Evolutionary conservation across 1,140 invertebrate species (phyloP), one percentile per base, ranked within the genome.

Genomic region (Ceratina australensis): DNA sequence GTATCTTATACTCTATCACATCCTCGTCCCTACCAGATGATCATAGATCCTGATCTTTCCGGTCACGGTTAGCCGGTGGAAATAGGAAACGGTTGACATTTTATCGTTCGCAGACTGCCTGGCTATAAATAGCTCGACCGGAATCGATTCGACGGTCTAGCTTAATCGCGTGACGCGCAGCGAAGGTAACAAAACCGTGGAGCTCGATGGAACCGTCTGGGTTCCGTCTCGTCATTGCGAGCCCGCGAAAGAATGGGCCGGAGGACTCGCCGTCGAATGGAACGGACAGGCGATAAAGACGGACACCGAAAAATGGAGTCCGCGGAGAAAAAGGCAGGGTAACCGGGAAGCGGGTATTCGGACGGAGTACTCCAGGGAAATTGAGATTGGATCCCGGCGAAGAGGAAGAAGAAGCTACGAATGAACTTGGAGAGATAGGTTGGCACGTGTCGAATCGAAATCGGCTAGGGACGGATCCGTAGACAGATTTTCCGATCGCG

Each of bases 331-430:
- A 66, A 26, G 52, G 26, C 18, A 20, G 67, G 26, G 24, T 59
- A 57, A 16, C 33, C 49, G 64, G 26, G n/a, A 57, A 15, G 20
- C 7, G 59, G n/a, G 52, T 56, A 26, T 67, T 72, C 54, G 24
- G 42, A n/a, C n/a, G 12, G 64, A 33, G 61, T 75, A 83, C 73
- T 82, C 80, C 52, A 78, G 80, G 84, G 71, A 88, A 87, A 88
- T 87, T 85, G 87, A 88, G 86, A 87, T 88, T 83, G 83, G 83
- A 81, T 86, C 71, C 50, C 13, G 68, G 67, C 78, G 8, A 18
- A 33, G 59, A 20, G 49, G 52, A 66, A 33, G 59, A 20, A 24
- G 52, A 66, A 73, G 66, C 69, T 72, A 68, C 67, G 71, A 60
- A 61, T n/a, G 57, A 18, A 57, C 50, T 49, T 18, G 0, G 50